Base-by-base conservation (phyloP, 2,113 vertebrate species). In the Coracopsis vasa region DNA sequence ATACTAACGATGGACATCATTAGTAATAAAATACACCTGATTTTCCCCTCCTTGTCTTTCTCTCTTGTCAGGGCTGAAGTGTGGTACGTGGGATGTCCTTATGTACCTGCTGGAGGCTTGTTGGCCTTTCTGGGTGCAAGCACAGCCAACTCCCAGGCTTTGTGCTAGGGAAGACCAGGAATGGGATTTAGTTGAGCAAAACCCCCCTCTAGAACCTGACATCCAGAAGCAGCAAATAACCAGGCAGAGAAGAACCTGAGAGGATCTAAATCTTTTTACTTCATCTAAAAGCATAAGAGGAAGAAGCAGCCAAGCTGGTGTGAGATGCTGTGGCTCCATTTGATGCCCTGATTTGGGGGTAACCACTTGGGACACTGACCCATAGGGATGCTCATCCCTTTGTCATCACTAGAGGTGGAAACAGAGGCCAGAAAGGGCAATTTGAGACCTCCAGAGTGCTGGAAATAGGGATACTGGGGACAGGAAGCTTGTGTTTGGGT, bases 301-400 rank as follows among this genome's bases (percentile, higher is more conserved):
- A 14, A 12, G 51, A 2, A 47, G 39, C 15, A 6, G 9, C 7
- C 1, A 2, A 4, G 39, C 2, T 16, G 37, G 20, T 2, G 13
- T 11, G 3, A 29, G 69, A 10, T 0, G 20, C 18, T 14, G 1
- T 3, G 21, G 28, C 11, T 42, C 56, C 8, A 0, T 25, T 16
- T 9, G 12, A 24, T 14, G 9, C 50, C 41, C 77, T 23, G 2
- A 5, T 25, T 18, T 7, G 13, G 48, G 31, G n/a, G 6, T 6
- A 23, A 61, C 44, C 13, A 0, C 7, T 0, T 10, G 9, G 47
- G 33, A 24, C 13, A 3, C 9, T 0, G 7, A 24, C 31, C 53
- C 47, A 10, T 7, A 2, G 35, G 13, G 29, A 2, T 1, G 9
- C 25, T 18, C 71, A 15, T 35, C 31, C 24, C 16, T n/a, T 64